Evolutionary conservation across 1,140 invertebrate species (phyloP).

Genomic region (Ruditapes philippinarum): DNA sequence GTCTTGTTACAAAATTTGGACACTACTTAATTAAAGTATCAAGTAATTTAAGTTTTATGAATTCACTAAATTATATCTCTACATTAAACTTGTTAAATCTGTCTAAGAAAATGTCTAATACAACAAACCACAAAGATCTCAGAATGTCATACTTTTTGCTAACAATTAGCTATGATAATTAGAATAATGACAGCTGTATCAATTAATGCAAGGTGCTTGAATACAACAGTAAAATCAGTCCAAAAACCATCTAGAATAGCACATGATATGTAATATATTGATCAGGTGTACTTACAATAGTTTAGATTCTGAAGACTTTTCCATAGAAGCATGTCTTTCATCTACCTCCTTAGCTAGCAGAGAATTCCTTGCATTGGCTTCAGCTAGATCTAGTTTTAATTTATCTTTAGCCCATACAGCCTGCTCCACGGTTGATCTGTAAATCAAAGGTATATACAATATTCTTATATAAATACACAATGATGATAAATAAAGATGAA

Average conservation of each 20-base stretch:
- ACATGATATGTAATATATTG: background rate
- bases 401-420: conserved; percentile 92
- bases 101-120: too few relatives aligned
- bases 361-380: conserved; percentile 93
- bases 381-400: conserved; percentile 91
- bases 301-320: conserved; percentile 91
- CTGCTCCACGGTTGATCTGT: conserved; percentile 89
- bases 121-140: too few relatives aligned
- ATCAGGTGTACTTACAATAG: conserved; percentile 51
- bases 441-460: too few relatives aligned
- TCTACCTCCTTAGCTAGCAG: conserved; percentile 95
- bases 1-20: too few relatives aligned
- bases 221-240: background rate
- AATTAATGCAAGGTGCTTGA: background rate
- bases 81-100: too few relatives aligned
- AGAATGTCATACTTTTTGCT: too few relatives aligned
- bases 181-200: too few relatives aligned
- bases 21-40: too few relatives aligned
- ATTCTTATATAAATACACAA: background rate
- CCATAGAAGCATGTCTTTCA: conserved; percentile 93
- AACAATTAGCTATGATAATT: too few relatives aligned
- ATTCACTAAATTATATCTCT: too few relatives aligned
- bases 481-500: conserved; percentile 20
- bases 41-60: too few relatives aligned
- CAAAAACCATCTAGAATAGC: background rate